A percentile compares a stretch with the other conserved stretches of the same genome.
phyloP scores from a whole-genome alignment of 2,797 vertebrate species.

The Tangara arthus region DNA sequence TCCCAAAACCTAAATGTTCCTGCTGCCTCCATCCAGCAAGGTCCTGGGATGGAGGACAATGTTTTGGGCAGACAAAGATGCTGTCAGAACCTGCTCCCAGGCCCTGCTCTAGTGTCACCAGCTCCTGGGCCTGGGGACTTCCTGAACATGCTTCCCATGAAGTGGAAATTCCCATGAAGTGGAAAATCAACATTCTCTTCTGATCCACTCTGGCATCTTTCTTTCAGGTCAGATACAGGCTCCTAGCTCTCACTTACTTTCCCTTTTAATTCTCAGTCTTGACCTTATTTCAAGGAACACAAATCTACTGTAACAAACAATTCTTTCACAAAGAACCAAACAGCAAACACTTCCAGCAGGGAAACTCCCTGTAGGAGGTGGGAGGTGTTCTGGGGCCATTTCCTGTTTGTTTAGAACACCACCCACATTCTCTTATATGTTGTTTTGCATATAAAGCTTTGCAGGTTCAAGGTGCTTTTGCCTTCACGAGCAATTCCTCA shows the following conservation, averaged over 20 bases:
- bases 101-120: not conserved
- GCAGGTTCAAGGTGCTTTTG: not conserved
- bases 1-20: not conserved
- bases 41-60: no score
- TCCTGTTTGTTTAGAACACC: not conserved
- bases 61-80: not conserved
- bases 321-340: not conserved
- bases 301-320: not conserved
- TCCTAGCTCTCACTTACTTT: not conserved
- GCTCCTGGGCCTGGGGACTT: not conserved
- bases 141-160: not conserved
- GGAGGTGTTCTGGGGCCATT: not conserved
- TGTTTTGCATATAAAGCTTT: not conserved
- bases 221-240: not conserved
- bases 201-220: not conserved
- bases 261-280: not conserved
- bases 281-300: not conserved
- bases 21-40: not conserved
- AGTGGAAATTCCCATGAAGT: not conserved
- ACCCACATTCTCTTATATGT: not conserved
- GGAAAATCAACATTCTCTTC: not conserved
- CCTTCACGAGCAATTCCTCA: not conserved
- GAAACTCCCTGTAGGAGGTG: not conserved
- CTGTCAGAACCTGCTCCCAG: not conserved
- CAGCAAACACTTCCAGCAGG: not conserved